Evolutionary conservation across 2,888 invertebrate species (phyloP).

Genomic region (Drosophila gaucha): DNA sequence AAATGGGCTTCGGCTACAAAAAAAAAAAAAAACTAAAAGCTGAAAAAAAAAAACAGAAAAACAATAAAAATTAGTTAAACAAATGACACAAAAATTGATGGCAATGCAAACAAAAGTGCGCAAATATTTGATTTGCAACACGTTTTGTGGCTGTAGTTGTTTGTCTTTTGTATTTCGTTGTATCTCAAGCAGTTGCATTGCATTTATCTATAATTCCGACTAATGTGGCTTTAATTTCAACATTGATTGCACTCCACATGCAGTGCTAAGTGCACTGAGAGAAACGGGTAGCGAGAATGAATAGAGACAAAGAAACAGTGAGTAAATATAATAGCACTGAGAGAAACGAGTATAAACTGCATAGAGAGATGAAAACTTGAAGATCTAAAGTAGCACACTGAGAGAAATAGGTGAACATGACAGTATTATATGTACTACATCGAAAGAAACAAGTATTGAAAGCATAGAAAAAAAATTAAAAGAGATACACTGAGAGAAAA

Average conservation of each 20-base stretch:
- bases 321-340: no score
- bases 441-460: no score
- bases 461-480: no score
- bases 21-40: slow-evolving; percentile 26
- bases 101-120: slow-evolving; percentile 73
- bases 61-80: slow-evolving; percentile 58
- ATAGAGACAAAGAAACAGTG: no score
- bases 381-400: no score
- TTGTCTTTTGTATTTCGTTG: slow-evolving; percentile 40
- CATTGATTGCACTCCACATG: slow-evolving; percentile 57
- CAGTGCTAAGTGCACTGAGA: slow-evolving; percentile 21
- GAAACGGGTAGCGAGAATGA: not conserved
- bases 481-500: no score
- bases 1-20: slow-evolving; percentile 16
- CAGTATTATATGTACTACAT: no score
- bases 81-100: slow-evolving; percentile 77
- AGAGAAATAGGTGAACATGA: no score
- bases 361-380: no score
- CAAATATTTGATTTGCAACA: slow-evolving; percentile 63
- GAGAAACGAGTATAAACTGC: no score
- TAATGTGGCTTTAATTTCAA: slow-evolving; percentile 73
- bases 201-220: slow-evolving; percentile 72
- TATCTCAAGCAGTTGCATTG: slow-evolving; percentile 48
- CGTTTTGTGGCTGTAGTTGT: slow-evolving; percentile 5
- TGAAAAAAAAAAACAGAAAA: slow-evolving; percentile 14